Evolutionary conservation across 2,888 invertebrate genomes (phyloP), one percentile per base, ranked within the genome.

Genomic region (Thereva unica): DNA sequence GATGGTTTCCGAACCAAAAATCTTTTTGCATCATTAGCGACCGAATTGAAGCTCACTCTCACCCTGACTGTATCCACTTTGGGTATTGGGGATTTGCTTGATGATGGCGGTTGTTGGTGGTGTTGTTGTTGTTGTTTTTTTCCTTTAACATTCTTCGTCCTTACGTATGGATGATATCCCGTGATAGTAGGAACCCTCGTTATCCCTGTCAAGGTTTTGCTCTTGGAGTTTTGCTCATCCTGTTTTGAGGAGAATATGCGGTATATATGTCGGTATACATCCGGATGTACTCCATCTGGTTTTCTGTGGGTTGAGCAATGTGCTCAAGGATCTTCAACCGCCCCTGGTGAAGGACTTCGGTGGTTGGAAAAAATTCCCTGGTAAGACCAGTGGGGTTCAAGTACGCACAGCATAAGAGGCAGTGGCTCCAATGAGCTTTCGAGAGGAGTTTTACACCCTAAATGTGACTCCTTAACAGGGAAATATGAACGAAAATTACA

Each of bases 21-120:
- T 69, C 69, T 69, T 69, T 68, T 67, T 69, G 69, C 69, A 67
- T 69, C 69, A 69, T 69, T 69, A 69, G 69, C 69, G 69, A 68
- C 66, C 67, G 66, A 69, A 69, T 69, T 69, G 69, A 69, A 52
- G 64, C 63, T 66, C 66, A 52, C 63, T 61, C 42, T 49, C 59
- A 7, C 45, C 59, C 35, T 47, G 49, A 59, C 59, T 65, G 44
- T 9, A 44, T 52, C 52, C 65, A 65, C 66, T 57, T 54, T 63
- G 66, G 66, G 63, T 40, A 40, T n/a, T 56, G 41, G 23, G 50
- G 38, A 64, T 57, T 64, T 54, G 44, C 59, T 59, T 53, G 50
- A 68, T 52, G 68, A 59, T 65, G 64, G 64, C 59, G 52, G 54
- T 37, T 54, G 23, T 49, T 37, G 38, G 34, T 52, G 49, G 54